These are phyloP conservation scores for Dipodomys ordii DNA, from an alignment of 2,113 vertebrate species.

Conservation along the genomic window DNA sequence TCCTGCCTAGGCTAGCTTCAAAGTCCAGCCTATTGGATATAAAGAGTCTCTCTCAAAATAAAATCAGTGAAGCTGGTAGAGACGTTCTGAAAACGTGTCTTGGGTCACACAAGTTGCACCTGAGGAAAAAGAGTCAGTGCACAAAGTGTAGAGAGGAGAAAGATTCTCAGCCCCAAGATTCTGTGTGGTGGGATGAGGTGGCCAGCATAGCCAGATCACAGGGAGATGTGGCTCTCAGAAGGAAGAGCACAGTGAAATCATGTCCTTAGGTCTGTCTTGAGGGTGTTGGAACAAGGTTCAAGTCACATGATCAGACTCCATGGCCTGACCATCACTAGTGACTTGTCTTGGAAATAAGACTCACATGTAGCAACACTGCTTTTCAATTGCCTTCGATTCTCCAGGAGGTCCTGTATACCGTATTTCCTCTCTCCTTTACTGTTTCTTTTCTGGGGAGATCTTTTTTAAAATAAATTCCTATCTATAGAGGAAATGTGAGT, in stretches of 20 bases:
- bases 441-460: background rate
- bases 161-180: background rate
- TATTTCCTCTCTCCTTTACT: background rate
- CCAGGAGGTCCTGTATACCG: background rate
- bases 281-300: background rate
- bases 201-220: background rate
- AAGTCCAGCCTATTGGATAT: background rate
- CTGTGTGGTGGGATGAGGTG: background rate
- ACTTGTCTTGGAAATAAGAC: background rate
- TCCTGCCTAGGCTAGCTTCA: background rate
- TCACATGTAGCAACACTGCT: background rate
- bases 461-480: background rate
- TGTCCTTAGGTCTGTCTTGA: background rate
- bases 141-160: background rate
- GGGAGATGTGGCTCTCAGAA: constrained; percentile 14
- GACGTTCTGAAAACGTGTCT: background rate
- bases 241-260: background rate
- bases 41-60: background rate
- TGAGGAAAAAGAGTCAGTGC: background rate
- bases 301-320: background rate
- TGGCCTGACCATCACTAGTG: background rate
- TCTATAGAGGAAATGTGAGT: background rate
- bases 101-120: background rate
- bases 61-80: background rate
- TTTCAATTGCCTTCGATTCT: background rate